A percentile compares a stretch with the other conserved stretches of the same genome.
Conservation (phyloP, 2,797 vertebrate genomes). For the Premnoplex brunnescens region DNA sequence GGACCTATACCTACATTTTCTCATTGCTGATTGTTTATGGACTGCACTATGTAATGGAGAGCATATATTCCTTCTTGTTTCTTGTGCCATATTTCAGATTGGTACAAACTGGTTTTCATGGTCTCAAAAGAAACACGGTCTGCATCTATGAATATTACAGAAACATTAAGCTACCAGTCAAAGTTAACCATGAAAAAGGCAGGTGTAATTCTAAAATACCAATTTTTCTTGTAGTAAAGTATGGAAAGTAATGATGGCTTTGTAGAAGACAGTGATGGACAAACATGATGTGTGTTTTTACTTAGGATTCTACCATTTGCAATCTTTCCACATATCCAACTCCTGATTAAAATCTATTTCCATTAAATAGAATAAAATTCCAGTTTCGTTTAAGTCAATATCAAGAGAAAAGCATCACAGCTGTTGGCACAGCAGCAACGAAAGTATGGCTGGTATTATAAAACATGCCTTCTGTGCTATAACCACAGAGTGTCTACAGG, state of each 20-base stretch:
- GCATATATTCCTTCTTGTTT: background rate
- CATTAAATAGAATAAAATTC: background rate
- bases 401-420: background rate
- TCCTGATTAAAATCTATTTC: background rate
- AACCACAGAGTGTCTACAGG: background rate
- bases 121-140: background rate
- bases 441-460: background rate
- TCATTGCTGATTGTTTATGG: background rate
- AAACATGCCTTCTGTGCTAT: background rate
- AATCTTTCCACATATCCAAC: background rate
- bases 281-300: accelerated
- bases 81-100: background rate
- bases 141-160: background rate
- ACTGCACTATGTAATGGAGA: background rate
- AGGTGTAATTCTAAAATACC: background rate
- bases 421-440: background rate
- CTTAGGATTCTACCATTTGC: background rate
- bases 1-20: background rate
- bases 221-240: background rate
- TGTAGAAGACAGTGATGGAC: background rate
- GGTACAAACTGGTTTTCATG: background rate
- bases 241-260: background rate
- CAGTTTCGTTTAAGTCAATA: background rate
- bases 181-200: background rate
- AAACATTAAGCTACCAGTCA: background rate